Base-by-base conservation (phyloP, 2,113 vertebrate genomes). In the Nanger granti region DNA sequence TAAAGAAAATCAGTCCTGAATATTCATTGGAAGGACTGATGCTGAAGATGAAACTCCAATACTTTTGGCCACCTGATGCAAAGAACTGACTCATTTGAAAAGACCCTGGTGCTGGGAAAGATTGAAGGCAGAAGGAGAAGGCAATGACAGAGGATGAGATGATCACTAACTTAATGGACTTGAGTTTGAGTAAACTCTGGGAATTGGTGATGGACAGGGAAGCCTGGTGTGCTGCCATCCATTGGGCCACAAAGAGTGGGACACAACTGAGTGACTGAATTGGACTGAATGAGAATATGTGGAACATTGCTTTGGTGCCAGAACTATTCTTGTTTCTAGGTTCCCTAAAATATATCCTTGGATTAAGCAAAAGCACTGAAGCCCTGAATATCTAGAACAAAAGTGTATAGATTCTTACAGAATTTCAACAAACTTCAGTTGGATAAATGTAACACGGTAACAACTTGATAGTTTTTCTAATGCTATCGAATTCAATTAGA, bases 401-500 rank as follows among this genome's bases (percentile, higher is more conserved):
- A 47, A 84, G 3, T 49, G 6, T 10, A 20, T 4, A 31, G 13
- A 8, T 93, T 94, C 57, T 73, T 54, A 29, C 0, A 64, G 93
- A 91, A 84, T 44, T 87, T 85, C 44, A 37, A 52, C n/a, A 13
- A 92, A 90, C 8, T 83, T 79, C 47, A 52, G 13, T 79, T 69
- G 64, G 64, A 44, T 87, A 69, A 93, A 84, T 31, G 57, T 86
- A 80, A 87, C 60, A 20, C 28, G 37, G 9, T n/a, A 64, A 52
- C 14, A 94, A 89, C 22, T 18, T 79, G 26, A 57, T n/a, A 49
- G 20, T 52, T 73, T 97, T 80, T 73, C 31, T 29, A 84, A 85
- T 26, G 5, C 10, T 91, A 52, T 62, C 7, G 4, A 94, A 80
- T 9, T 82, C 85, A 60, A 2, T 85, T 89, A 82, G 52, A 49